phyloP scores from a whole-genome alignment of 2,797 vertebrate genomes.

The Mallotus villosus region DNA sequence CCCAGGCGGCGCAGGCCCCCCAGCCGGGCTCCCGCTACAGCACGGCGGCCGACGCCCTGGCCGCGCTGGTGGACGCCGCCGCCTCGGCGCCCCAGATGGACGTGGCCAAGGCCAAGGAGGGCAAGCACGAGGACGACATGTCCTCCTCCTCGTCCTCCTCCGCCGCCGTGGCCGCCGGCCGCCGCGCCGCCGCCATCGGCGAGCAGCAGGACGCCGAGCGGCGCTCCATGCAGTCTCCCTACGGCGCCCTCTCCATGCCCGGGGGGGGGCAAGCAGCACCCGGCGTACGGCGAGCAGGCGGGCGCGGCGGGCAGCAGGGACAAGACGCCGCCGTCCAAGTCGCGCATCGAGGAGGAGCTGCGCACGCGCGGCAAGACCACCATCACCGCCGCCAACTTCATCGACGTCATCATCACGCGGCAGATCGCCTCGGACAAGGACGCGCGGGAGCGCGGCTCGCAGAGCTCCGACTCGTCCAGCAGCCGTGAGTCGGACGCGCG shows the following conservation, averaged over 20 bases:
- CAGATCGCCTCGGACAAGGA: slow-evolving; percentile 99
- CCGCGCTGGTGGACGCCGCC: slow-evolving; percentile 93
- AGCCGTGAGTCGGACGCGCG: slow-evolving; percentile 82
- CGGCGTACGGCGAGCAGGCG: slow-evolving; percentile 79
- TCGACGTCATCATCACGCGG: slow-evolving; percentile 98
- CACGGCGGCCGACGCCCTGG: slow-evolving; percentile 93
- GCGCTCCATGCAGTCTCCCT: slow-evolving; percentile 85
- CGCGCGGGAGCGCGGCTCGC: slow-evolving; percentile 89
- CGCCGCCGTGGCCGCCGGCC: slow-evolving; percentile 41
- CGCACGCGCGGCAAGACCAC: slow-evolving; percentile 96
- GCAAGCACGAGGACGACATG: slow-evolving; percentile 87
- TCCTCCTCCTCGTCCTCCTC: slow-evolving; percentile 48
- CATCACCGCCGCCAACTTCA: slow-evolving; percentile 98
- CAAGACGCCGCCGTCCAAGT: slow-evolving; percentile 90
- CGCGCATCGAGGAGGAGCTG: slow-evolving; percentile 96
- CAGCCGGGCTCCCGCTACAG: slow-evolving; percentile 88
- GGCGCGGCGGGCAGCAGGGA: slow-evolving; percentile 77
- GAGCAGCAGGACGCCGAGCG: slow-evolving; percentile 81
- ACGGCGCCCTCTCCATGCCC: slow-evolving; percentile 81
- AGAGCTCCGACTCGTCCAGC: slow-evolving; percentile 95
- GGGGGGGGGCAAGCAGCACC: slow-evolving; percentile 84
- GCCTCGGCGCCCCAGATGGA: slow-evolving; percentile 95
- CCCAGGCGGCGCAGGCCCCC: slow-evolving; percentile 61
- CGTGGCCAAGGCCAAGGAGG: slow-evolving; percentile 89
- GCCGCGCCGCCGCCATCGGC: slow-evolving; percentile 72